A percentile compares a stretch with the other conserved stretches of the same genome.
These are phyloP conservation scores for Bombus soroeensis DNA, from an alignment of 1,140 invertebrate species.

Conservation along the genomic window DNA sequence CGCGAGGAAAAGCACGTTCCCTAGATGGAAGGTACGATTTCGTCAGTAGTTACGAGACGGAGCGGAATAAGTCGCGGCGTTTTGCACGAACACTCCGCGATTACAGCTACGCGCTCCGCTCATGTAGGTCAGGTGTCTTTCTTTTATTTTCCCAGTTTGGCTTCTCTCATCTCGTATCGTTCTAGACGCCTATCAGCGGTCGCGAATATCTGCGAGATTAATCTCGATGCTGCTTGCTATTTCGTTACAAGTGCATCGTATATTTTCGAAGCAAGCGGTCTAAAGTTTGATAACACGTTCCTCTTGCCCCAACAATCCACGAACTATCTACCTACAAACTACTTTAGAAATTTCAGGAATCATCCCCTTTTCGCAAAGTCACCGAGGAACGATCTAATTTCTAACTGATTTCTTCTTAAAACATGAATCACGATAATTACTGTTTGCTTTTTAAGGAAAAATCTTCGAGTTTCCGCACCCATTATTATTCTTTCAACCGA, in stretches of 20 bases:
- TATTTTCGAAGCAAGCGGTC: background rate
- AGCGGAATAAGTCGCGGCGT: slow-evolving; percentile 49
- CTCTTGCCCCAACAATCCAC: background rate
- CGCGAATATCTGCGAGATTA: slow-evolving; percentile 22
- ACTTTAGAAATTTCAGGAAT: background rate
- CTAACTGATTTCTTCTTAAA: background rate
- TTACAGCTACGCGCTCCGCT: slow-evolving; percentile 53
- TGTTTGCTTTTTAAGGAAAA: background rate
- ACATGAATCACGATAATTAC: background rate
- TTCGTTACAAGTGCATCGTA: background rate
- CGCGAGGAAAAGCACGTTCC: background rate
- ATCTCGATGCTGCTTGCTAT: background rate
- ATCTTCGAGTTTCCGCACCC: background rate
- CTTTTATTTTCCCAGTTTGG: slow-evolving; percentile 51
- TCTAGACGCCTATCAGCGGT: background rate
- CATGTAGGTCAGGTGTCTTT: slow-evolving; percentile 61
- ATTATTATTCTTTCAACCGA: background rate
- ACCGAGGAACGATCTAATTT: background rate
- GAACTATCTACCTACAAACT: background rate
- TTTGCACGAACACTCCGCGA: slow-evolving; percentile 52
- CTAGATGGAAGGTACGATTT: background rate
- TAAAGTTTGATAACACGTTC: background rate
- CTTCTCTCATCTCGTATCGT: slow-evolving; percentile 12
- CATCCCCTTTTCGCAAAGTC: background rate
- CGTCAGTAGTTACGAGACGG: slow-evolving; percentile 30